Conservation (phyloP, 1,140 invertebrate species). For the Microvelia longipes region DNA sequence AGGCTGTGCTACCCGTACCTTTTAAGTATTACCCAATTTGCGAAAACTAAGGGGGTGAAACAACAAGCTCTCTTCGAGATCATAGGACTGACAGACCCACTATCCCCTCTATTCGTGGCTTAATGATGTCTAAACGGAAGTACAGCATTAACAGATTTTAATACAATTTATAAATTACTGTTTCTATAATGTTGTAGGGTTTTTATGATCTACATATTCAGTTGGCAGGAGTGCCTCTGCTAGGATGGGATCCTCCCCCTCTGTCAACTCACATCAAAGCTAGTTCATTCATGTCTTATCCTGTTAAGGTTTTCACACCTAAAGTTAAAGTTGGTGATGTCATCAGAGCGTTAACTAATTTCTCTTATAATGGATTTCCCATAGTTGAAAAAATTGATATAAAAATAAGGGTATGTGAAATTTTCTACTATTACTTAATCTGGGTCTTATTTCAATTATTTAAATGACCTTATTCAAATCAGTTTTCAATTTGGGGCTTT, state of each 20-base stretch:
- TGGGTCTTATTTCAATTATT: background rate
- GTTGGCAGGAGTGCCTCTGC: constrained; percentile 69
- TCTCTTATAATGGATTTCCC: constrained; percentile 86
- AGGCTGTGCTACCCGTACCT: too few relatives aligned
- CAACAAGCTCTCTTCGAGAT: too few relatives aligned
- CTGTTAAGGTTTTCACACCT: constrained; percentile 62
- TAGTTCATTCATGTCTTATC: constrained; percentile 66
- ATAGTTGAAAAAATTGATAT: constrained; percentile 51
- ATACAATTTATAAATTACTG: too few relatives aligned
- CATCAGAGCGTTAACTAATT: constrained; percentile 59
- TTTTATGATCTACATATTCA: constrained; percentile 93
- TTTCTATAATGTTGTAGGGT: constrained; percentile 46
- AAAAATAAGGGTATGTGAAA: background rate
- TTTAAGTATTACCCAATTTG: too few relatives aligned
- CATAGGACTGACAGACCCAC: too few relatives aligned
- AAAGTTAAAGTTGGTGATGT: constrained; percentile 74
- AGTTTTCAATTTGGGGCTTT: background rate
- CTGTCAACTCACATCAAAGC: constrained; percentile 73
- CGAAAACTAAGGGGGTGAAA: too few relatives aligned
- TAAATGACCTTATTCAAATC: background rate
- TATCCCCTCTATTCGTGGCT: too few relatives aligned
- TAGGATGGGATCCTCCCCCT: constrained; percentile 85
- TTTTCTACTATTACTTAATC: background rate
- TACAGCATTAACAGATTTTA: too few relatives aligned
- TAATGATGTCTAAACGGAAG: too few relatives aligned